Base-by-base conservation (phyloP, 1,140 invertebrate species). In the Drosophila kurseongensis region DNA sequence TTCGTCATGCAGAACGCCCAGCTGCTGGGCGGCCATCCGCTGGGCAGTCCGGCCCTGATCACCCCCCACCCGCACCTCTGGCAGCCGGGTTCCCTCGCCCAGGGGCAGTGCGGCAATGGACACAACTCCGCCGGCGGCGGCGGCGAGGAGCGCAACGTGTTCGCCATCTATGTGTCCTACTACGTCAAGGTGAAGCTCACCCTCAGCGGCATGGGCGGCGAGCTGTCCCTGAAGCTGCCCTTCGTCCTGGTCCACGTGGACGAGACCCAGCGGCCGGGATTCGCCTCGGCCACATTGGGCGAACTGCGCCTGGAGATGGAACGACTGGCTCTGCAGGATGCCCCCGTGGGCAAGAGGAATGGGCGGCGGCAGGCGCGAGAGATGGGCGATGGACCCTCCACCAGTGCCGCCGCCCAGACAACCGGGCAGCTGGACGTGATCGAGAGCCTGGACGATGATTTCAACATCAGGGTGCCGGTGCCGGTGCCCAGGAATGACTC, bases 101-200 rank as follows among this genome's bases (percentile, higher is more conserved):
- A 65, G 5, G 16, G 48, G 12, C 76, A 55, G 23, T 0, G 50
- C 0, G 14, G 13, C 1, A 27, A 48, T 40, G 38, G 6, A 14
- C 47, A 7, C 12, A 42, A 56, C 27, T 48, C 23, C 14, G 14
- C 32, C 42, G 60, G 12, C 12, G 14, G 38, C 42, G 60, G 12
- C 12, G 6, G 9, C 0, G 95, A 96, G 57, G 96, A 97, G 57
- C 94, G 96, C 55, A 97, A 97, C 83, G 96, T 97, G 1, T 97
- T 97, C 83, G 97, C 97, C 52, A 97, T 97, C 71, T 97, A 97
- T 90, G 97, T 98, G 5, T 97, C 96, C 0, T 97, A 97, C 90
- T 97, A 97, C 78, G 96, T 97, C 0, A 97, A 97, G 94, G 96
- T 97, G 0, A 97, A 97, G 93, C 92, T 97, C 0, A 92, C 96